These are phyloP conservation scores for Sinohyriopsis cumingii DNA, from an alignment of 2,888 invertebrate genomes.

Conservation along the genomic window DNA sequence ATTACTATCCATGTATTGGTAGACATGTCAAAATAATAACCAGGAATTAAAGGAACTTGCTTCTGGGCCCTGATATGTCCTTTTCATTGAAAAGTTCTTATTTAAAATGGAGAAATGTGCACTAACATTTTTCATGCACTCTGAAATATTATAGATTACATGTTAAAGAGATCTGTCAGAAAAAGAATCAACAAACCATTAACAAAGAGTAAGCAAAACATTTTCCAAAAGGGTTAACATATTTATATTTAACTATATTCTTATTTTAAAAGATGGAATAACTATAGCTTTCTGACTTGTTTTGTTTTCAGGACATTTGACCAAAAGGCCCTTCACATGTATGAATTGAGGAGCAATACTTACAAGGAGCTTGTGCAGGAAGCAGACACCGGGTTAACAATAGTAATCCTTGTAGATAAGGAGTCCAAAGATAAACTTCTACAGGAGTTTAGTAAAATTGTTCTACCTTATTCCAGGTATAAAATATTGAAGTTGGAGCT, in stretches of 20 bases:
- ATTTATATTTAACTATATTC: too few relatives aligned
- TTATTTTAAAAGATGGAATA: too few relatives aligned
- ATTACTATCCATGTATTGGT: too few relatives aligned
- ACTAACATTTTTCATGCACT: neutral
- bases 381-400: constrained; percentile 94
- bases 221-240: too few relatives aligned
- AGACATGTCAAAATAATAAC: too few relatives aligned
- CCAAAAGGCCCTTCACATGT: constrained; percentile 75
- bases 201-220: too few relatives aligned
- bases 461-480: constrained; percentile 96
- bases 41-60: too few relatives aligned
- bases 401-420: constrained; percentile 90
- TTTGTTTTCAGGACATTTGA: constrained; percentile 46
- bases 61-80: too few relatives aligned
- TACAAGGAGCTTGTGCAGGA: constrained; percentile 94
- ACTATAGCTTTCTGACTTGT: neutral
- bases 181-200: too few relatives aligned
- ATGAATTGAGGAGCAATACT: constrained; percentile 94
- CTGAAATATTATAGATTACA: too few relatives aligned
- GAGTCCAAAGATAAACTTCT: constrained; percentile 89
- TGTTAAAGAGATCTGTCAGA: too few relatives aligned
- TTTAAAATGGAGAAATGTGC: neutral
- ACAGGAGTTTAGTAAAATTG: constrained; percentile 91
- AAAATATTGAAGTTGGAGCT: constrained; percentile 48
- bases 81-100: neutral